phyloP scores from a whole-genome alignment of 2,113 vertebrate species.

The Vimba vimba region DNA sequence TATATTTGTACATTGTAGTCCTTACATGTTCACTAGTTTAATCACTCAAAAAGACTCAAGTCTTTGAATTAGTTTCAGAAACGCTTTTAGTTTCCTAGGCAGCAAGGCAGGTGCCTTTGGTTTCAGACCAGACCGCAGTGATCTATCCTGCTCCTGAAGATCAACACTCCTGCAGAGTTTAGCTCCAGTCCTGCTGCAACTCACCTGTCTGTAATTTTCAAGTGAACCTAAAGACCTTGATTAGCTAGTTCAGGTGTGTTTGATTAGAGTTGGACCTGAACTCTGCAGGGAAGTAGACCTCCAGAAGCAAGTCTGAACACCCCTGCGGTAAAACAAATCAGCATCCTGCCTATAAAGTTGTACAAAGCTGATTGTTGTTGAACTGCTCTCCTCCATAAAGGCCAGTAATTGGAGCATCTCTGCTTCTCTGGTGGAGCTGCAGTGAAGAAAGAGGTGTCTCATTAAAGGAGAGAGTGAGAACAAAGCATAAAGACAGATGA shows the following conservation, averaged over 20 bases:
- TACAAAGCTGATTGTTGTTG: constrained; percentile 30
- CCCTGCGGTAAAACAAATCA: constrained; percentile 19
- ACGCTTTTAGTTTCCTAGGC: neutral
- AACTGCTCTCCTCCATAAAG: constrained; percentile 18
- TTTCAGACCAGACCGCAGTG: neutral
- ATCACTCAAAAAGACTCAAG: neutral
- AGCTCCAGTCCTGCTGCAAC: neutral
- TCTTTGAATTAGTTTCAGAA: neutral
- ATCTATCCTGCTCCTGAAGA: constrained; percentile 14
- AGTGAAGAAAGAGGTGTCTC: constrained; percentile 20
- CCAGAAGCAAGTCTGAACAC: neutral
- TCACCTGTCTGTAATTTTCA: constrained; percentile 20
- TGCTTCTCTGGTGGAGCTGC: neutral
- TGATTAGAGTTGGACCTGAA: neutral
- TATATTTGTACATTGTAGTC: neutral
- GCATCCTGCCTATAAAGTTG: constrained; percentile 11
- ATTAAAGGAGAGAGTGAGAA: constrained; percentile 20
- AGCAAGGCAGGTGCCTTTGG: neutral
- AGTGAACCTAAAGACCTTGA: constrained; percentile 39
- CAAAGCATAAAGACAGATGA: constrained; percentile 31
- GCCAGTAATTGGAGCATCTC: constrained; percentile 26
- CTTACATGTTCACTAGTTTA: neutral
- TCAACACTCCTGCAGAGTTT: constrained; percentile 13
- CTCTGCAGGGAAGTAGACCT: neutral
- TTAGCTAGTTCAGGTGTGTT: constrained; percentile 35